Conservation (phyloP, 2,888 invertebrate species). For the Lasiommata megera region DNA sequence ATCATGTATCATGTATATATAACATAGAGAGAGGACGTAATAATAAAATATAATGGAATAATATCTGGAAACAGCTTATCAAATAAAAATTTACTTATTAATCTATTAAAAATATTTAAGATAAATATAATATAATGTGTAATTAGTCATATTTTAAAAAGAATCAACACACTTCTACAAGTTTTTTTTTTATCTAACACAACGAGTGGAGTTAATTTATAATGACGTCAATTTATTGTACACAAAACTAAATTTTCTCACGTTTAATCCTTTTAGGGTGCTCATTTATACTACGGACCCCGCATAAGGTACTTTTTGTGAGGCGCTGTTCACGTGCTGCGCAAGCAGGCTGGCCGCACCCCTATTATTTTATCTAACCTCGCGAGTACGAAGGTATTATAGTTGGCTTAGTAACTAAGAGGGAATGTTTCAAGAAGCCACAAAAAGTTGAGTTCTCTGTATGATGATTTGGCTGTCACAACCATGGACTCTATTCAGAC, state of each 20-base stretch:
- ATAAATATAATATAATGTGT: neutral
- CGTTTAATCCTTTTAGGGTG: neutral
- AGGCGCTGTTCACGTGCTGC: too few relatives aligned
- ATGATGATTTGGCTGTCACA: too few relatives aligned
- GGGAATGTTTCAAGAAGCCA: too few relatives aligned
- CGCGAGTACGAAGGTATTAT: too few relatives aligned
- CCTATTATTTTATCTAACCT: too few relatives aligned
- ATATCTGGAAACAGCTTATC: neutral
- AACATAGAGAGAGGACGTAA: neutral
- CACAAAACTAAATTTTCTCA: neutral
- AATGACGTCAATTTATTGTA: neutral
- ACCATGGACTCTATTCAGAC: too few relatives aligned
- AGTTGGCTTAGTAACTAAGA: too few relatives aligned
- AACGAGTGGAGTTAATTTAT: constrained; percentile 10
- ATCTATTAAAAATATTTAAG: neutral
- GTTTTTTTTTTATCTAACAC: constrained; percentile 4
- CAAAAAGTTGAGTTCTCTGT: too few relatives aligned
- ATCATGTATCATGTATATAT: too few relatives aligned
- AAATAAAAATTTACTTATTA: neutral
- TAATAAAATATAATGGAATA: neutral
- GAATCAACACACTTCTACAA: constrained; percentile 1
- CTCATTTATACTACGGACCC: neutral
- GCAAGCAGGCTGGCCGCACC: too few relatives aligned
- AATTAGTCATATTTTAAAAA: neutral
- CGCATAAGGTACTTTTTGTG: too few relatives aligned